Evolutionary conservation across 2,113 vertebrate species (phyloP).

Genomic region (Taxidea taxus): DNA sequence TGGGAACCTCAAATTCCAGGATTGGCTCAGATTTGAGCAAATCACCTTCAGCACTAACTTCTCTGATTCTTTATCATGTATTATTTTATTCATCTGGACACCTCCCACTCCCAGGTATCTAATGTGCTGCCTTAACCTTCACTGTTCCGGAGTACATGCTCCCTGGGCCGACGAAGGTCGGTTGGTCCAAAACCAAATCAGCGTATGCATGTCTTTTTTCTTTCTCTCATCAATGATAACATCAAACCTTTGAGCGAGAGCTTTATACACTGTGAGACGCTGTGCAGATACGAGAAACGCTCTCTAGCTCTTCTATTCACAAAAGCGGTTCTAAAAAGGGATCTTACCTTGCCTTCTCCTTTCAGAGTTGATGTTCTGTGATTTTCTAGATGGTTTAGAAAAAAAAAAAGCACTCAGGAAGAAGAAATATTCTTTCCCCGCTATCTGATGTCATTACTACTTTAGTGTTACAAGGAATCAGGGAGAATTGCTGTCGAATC

Average conservation of each 20-base stretch:
- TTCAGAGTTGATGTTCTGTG: neutral
- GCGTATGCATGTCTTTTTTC: rapidly evolving
- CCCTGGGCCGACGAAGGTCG: neutral
- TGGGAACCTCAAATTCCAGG: neutral
- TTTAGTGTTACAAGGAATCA: neutral
- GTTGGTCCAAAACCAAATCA: neutral
- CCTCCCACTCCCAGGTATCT: no score
- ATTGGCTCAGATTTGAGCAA: neutral
- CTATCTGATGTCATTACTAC: constrained; percentile 22
- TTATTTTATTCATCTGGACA: neutral
- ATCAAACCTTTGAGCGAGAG: neutral
- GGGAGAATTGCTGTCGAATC: neutral
- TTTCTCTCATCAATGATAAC: neutral
- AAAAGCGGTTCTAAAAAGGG: neutral
- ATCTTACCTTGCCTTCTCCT: neutral
- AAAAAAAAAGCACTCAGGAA: neutral
- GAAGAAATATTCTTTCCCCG: constrained; percentile 46
- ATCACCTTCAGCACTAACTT: neutral
- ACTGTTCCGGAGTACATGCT: neutral
- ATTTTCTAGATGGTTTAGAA: neutral
- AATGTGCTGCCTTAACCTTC: neutral
- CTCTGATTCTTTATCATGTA: neutral
- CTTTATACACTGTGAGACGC: neutral
- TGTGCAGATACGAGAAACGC: neutral
- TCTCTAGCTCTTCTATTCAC: neutral